Evolutionary conservation across 2,797 vertebrate species (phyloP).

Genomic region (Manis pentadactyla): DNA sequence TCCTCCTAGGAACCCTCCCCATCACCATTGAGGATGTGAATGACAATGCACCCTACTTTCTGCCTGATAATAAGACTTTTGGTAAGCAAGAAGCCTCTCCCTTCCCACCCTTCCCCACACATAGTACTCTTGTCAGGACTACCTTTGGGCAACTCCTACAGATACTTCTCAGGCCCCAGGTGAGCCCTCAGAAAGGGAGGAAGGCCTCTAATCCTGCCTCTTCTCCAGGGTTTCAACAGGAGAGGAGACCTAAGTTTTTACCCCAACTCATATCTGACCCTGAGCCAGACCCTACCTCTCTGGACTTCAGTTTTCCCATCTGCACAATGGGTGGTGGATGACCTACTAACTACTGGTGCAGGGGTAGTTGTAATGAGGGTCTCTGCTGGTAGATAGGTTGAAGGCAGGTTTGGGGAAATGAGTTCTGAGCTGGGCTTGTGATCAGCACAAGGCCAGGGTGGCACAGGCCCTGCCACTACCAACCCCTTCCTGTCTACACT

Average conservation of each 20-base stretch:
- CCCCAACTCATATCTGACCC: neutral
- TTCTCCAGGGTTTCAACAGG: neutral
- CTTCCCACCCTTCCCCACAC: too few relatives aligned
- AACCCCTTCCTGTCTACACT: slow-evolving; percentile 26
- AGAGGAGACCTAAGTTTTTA: neutral
- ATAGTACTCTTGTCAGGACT: neutral
- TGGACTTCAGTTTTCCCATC: neutral
- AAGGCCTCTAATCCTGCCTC: neutral
- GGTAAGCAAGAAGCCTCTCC: slow-evolving; percentile 82
- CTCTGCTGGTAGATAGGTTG: neutral
- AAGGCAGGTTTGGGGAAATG: neutral
- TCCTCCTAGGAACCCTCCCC: slow-evolving; percentile 87
- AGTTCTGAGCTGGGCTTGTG: neutral
- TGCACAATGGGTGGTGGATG: neutral
- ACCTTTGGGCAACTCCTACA: neutral
- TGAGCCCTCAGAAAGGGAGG: neutral
- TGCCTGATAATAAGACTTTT: slow-evolving; percentile 80
- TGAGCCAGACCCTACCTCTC: neutral
- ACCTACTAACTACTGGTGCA: neutral
- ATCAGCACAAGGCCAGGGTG: neutral
- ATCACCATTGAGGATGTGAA: slow-evolving; percentile 94
- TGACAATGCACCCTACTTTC: slow-evolving; percentile 92
- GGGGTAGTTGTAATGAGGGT: neutral
- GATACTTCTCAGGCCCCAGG: neutral
- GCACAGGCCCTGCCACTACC: neutral